A percentile compares a stretch with the other conserved stretches of the same genome.
Conservation (phyloP, 1,140 invertebrate species). For the Oscheius sp. region DNA sequence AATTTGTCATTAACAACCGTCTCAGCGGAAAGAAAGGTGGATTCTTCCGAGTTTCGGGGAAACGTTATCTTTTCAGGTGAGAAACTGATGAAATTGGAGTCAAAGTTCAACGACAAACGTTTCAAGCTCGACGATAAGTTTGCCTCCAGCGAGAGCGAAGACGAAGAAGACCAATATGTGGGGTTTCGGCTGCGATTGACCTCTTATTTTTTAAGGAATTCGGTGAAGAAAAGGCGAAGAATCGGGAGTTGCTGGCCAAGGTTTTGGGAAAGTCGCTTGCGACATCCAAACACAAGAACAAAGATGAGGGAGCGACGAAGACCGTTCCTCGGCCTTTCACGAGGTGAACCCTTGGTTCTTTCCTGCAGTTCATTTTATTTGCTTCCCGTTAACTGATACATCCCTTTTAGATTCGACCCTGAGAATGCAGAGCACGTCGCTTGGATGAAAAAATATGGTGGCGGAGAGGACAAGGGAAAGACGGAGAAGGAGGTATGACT, state of each 20-base stretch:
- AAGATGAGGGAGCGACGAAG: too few relatives aligned
- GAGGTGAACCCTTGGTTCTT: too few relatives aligned
- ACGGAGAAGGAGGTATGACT: neutral
- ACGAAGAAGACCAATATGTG: neutral
- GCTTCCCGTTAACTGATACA: too few relatives aligned
- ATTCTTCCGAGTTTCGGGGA: neutral
- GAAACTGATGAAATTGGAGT: conserved; percentile 27
- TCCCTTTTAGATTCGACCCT: conserved; percentile 29
- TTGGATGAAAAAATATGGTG: conserved; percentile 23
- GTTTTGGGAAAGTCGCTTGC: conserved; percentile 16
- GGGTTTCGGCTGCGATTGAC: neutral
- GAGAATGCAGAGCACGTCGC: conserved; percentile 18
- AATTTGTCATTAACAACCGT: conserved; percentile 14
- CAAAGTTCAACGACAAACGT: conserved; percentile 20
- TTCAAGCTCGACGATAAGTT: conserved; percentile 32
- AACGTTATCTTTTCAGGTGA: conserved; percentile 7
- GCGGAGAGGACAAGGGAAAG: conserved; percentile 1
- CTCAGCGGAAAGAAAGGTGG: conserved; percentile 8
- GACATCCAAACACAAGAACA: conserved; percentile 2
- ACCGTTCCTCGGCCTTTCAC: conserved; percentile 22
- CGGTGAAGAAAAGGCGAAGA: conserved; percentile 13
- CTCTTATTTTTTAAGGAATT: conserved; percentile 7
- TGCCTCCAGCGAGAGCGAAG: conserved; percentile 15
- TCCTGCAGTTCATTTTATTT: too few relatives aligned
- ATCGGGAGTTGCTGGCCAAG: conserved; percentile 19